These are phyloP conservation scores for Fundulus diaphanus DNA, from an alignment of 2,797 vertebrate species.

Conservation along the genomic window DNA sequence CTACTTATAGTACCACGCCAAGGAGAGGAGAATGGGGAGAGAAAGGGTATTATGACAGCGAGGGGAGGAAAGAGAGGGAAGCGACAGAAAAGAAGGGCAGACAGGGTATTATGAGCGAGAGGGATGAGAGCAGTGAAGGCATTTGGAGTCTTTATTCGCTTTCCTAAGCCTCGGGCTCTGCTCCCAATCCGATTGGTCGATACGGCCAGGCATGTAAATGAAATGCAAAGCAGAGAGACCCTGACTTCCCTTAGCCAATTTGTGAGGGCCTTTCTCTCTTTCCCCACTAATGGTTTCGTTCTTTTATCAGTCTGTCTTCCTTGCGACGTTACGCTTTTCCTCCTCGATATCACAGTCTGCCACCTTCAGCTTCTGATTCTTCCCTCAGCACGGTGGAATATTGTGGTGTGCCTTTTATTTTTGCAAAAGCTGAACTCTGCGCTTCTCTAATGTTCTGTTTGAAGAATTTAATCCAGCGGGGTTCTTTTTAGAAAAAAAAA, in stretches of 20 bases:
- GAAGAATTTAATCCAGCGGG: conserved; percentile 66
- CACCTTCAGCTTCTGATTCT: conserved; percentile 63
- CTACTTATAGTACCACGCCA: conserved; percentile 74
- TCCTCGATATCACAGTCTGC: conserved; percentile 59
- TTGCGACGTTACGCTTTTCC: conserved; percentile 62
- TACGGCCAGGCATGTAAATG: conserved; percentile 92
- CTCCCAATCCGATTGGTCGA: conserved; percentile 87
- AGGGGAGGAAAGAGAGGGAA: conserved; percentile 72
- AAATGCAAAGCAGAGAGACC: conserved; percentile 86
- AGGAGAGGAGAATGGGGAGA: conserved; percentile 71
- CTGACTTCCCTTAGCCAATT: conserved; percentile 76
- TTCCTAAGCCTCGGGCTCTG: conserved; percentile 79
- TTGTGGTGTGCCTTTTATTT: conserved; percentile 59
- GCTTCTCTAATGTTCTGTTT: conserved; percentile 72
- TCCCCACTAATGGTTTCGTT: conserved; percentile 57
- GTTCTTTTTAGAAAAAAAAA: conserved; percentile 53
- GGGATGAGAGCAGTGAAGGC: conserved; percentile 82
- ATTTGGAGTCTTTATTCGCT: conserved; percentile 82
- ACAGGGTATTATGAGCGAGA: conserved; percentile 81
- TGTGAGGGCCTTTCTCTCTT: conserved; percentile 62
- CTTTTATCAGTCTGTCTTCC: conserved; percentile 70
- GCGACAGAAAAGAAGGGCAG: conserved; percentile 77
- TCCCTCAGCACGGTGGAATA: conserved; percentile 55
- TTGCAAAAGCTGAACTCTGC: conserved; percentile 75
- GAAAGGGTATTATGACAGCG: conserved; percentile 79